Percentiles rank a stretch among this genome's conserved stretches.
Evolutionary conservation across 1,140 invertebrate genomes (phyloP).

Genomic region (Dryas iulia): DNA sequence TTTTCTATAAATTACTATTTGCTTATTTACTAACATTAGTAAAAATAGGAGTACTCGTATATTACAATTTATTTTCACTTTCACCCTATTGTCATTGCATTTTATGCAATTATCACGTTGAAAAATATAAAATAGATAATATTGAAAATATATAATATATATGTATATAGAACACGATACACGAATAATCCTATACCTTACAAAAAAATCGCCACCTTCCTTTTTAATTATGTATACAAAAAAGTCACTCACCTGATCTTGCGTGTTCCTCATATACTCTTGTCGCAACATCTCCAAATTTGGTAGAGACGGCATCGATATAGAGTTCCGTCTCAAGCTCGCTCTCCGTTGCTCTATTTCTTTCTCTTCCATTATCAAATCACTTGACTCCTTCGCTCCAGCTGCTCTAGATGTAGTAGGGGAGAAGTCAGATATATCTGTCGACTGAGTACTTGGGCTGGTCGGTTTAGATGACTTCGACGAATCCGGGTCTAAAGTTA

Average conservation of each 20-base stretch:
- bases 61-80: too few species aligned
- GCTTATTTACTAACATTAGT: too few species aligned
- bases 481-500: constrained; percentile 66
- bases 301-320: constrained; percentile 74
- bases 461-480: constrained; percentile 48
- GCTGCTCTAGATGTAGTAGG: constrained; percentile 56
- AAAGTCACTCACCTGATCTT: constrained; percentile 55
- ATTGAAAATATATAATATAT: too few species aligned
- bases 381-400: constrained; percentile 54
- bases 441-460: constrained; percentile 58
- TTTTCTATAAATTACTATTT: too few species aligned
- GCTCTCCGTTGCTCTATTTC: constrained; percentile 48
- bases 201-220: too few species aligned
- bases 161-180: too few species aligned
- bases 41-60: too few species aligned
- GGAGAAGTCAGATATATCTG: constrained; percentile 42
- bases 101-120: too few species aligned
- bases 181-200: too few species aligned
- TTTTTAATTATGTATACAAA: too few species aligned
- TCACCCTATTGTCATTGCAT: too few species aligned
- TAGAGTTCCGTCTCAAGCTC: constrained; percentile 69
- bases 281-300: constrained; percentile 67
- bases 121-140: too few species aligned
- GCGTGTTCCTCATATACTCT: constrained; percentile 58
- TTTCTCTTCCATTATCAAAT: constrained; percentile 53